These are phyloP conservation scores for Brenthis ino DNA, from an alignment of 2,888 invertebrate genomes.

Conservation along the genomic window DNA sequence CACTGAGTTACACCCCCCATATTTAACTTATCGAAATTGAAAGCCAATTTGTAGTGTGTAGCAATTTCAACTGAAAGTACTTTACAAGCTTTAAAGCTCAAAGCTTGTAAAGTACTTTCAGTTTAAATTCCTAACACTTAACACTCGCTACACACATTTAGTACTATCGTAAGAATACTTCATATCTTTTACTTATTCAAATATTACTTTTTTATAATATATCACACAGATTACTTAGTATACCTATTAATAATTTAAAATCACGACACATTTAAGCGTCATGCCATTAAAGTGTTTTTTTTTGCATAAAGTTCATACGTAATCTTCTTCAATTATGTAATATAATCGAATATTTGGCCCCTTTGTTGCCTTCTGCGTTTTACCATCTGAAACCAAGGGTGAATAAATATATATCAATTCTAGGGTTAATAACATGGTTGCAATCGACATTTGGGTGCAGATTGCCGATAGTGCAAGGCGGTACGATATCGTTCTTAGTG, in stretches of 20 bases:
- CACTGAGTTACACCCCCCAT: conserved; percentile 79
- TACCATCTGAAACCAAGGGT: background rate
- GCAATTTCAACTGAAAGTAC: too few relatives aligned
- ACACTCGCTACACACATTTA: too few relatives aligned
- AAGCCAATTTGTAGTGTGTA: background rate
- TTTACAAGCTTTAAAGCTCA: background rate
- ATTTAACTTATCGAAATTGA: background rate
- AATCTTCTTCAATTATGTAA: too few relatives aligned
- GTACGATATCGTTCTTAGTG: conserved; percentile 90
- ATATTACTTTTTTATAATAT: too few relatives aligned
- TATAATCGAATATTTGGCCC: too few relatives aligned
- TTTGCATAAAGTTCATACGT: too few relatives aligned
- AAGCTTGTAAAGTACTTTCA: background rate
- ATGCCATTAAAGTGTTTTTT: too few relatives aligned
- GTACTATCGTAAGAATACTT: background rate
- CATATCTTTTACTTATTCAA: too few relatives aligned
- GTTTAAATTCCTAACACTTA: too few relatives aligned
- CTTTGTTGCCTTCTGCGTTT: background rate
- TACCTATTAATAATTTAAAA: too few relatives aligned
- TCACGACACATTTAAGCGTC: too few relatives aligned
- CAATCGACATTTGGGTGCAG: conserved; percentile 90
- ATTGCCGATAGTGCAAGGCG: conserved; percentile 89
- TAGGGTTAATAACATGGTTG: conserved; percentile 87
- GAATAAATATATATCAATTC: background rate
- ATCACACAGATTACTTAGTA: too few relatives aligned